phyloP scores from a whole-genome alignment of 2,797 vertebrate genomes.

The Chaunax sp. region DNA sequence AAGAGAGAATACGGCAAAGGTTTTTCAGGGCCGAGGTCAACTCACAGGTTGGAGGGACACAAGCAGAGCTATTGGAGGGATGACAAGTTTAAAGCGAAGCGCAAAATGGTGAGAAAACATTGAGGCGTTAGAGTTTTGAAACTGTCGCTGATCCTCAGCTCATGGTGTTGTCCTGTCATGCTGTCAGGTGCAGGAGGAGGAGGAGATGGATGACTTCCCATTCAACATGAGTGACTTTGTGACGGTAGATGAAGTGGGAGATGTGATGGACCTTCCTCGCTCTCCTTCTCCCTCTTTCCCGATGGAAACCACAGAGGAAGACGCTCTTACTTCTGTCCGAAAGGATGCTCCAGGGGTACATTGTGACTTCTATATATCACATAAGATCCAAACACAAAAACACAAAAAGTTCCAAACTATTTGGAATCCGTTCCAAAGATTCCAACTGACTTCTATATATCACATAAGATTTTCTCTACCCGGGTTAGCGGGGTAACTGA shows the following conservation, averaged over 20 bases:
- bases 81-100: not conserved
- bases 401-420: too few relatives aligned
- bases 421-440: too few relatives aligned
- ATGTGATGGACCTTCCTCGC: constrained; percentile 68
- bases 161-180: not conserved
- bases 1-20: constrained; percentile 45
- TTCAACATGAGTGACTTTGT: constrained; percentile 93
- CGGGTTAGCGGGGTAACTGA: not conserved
- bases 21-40: not conserved
- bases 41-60: constrained; percentile 36
- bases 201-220: constrained; percentile 76
- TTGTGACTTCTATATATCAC: too few relatives aligned
- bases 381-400: not conserved
- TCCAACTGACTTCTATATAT: too few relatives aligned
- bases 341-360: constrained; percentile 37
- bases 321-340: not conserved
- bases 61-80: constrained; percentile 41
- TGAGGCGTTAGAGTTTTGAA: accelerated
- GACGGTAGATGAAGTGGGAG: constrained; percentile 91
- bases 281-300: constrained; percentile 14
- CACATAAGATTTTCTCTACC: not conserved
- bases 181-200: constrained; percentile 27
- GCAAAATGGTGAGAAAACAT: constrained; percentile 47
- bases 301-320: constrained; percentile 32
- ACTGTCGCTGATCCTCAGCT: accelerated